Percentiles rank a stretch among this genome's conserved stretches.
Conservation (phyloP, 1,140 invertebrate species). For the Drosophila obscura region DNA sequence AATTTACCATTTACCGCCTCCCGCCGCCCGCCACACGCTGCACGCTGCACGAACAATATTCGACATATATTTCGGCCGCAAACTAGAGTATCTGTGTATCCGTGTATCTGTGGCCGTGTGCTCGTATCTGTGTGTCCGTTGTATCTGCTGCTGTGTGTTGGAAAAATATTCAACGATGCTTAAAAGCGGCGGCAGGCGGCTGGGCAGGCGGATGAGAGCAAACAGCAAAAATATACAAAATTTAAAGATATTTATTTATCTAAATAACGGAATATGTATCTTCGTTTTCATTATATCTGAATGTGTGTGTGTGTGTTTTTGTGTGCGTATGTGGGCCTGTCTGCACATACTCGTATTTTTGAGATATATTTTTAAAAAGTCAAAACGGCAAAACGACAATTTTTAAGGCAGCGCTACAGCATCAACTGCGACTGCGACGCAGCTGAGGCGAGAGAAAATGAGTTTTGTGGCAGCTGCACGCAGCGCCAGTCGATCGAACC, state of each 20-base stretch:
- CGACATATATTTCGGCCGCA: conserved; percentile 1
- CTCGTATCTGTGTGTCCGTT: no score
- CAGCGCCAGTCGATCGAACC: conserved; percentile 35
- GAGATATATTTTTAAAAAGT: conserved; percentile 79
- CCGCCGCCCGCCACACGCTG: no score
- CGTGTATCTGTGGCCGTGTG: conserved; percentile 1
- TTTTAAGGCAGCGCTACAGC: conserved; percentile 47
- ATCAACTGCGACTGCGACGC: conserved; percentile 32
- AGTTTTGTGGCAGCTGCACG: conserved; percentile 53
- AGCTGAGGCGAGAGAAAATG: conserved; percentile 11
- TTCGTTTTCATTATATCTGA: background rate
- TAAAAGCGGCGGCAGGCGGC: conserved; percentile 12
- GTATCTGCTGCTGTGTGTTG: conserved; percentile 2
- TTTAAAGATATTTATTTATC: conserved; percentile 50
- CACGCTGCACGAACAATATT: no score
- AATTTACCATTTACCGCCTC: conserved; percentile 22
- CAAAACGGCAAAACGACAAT: conserved; percentile 71
- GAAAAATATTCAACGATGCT: conserved; percentile 34
- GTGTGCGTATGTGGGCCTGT: conserved; percentile 23
- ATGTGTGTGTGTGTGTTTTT: background rate
- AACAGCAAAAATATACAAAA: conserved; percentile 18
- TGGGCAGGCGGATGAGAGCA: conserved; percentile 1
- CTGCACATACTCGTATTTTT: conserved; percentile 40
- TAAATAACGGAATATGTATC: conserved; percentile 44
- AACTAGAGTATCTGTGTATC: conserved; percentile 29